These are phyloP conservation scores for Blera fallax DNA, from an alignment of 2,888 invertebrate species.

Conservation along the genomic window DNA sequence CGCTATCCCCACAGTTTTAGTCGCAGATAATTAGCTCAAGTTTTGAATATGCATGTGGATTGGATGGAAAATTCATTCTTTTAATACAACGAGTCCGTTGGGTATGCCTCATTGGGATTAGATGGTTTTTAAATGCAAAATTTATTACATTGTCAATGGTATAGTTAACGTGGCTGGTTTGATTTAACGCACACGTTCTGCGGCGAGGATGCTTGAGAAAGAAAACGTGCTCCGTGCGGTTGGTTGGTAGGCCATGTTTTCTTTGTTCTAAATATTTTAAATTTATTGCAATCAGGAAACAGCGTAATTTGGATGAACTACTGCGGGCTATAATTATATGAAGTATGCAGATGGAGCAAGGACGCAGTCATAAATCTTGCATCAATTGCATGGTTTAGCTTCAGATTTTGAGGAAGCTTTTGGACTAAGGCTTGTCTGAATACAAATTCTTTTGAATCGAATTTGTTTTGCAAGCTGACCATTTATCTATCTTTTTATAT, in stretches of 20 bases:
- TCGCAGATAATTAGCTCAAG: constrained; percentile 62
- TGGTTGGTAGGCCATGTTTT: neutral
- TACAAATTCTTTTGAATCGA: too few species aligned
- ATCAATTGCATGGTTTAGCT: neutral
- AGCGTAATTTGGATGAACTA: neutral
- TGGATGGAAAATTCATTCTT: constrained; percentile 7
- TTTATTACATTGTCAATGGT: constrained; percentile 54
- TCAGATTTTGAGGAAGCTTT: neutral
- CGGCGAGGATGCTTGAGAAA: neutral
- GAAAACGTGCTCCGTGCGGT: neutral
- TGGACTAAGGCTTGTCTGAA: too few species aligned
- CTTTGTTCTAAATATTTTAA: constrained; percentile 27
- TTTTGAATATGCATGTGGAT: constrained; percentile 57
- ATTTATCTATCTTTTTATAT: too few species aligned
- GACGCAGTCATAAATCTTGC: neutral
- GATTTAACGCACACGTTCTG: constrained; percentile 37
- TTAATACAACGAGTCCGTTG: neutral
- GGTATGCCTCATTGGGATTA: constrained; percentile 2
- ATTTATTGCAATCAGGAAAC: constrained; percentile 34
- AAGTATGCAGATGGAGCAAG: neutral
- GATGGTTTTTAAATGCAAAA: constrained; percentile 31
- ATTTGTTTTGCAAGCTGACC: too few species aligned
- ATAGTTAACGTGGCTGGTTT: constrained; percentile 34
- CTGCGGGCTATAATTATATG: neutral
- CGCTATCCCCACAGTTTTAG: constrained; percentile 57